Conservation (phyloP, 2,113 vertebrate genomes). For the Mesoclemmys tuberculata region DNA sequence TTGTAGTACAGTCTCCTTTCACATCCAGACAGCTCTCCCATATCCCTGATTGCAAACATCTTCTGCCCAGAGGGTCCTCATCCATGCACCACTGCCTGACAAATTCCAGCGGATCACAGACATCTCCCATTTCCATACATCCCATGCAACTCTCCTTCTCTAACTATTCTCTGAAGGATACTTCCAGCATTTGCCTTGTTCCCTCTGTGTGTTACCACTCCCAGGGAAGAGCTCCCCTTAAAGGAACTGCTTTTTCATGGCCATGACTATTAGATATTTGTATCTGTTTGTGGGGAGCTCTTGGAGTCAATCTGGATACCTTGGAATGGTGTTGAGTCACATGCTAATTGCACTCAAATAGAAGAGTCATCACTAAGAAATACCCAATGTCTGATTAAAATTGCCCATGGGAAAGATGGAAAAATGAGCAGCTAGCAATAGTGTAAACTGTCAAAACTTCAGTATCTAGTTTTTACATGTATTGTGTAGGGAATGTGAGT, state of each 20-base stretch:
- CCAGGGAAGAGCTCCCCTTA: neutral
- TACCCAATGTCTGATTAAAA: neutral
- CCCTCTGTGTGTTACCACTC: neutral
- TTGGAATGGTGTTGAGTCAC: neutral
- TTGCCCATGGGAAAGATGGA: too few species aligned
- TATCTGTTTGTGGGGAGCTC: neutral
- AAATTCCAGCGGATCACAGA: neutral
- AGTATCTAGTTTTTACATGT: neutral
- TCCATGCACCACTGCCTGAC: neutral
- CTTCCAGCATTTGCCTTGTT: neutral
- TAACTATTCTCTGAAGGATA: accelerated
- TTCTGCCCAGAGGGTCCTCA: neutral
- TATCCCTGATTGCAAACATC: neutral
- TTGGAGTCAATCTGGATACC: neutral
- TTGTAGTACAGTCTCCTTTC: neutral
- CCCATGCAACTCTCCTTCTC: neutral
- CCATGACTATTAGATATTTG: neutral
- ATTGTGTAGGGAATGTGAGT: neutral
- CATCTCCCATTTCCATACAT: neutral
- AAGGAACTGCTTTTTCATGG: neutral
- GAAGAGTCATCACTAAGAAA: neutral
- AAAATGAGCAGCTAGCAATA: neutral
- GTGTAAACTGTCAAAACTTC: neutral
- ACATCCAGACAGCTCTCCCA: neutral
- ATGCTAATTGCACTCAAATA: neutral